phyloP scores from a whole-genome alignment of 2,113 vertebrate species.

The Archilochus colubris region DNA sequence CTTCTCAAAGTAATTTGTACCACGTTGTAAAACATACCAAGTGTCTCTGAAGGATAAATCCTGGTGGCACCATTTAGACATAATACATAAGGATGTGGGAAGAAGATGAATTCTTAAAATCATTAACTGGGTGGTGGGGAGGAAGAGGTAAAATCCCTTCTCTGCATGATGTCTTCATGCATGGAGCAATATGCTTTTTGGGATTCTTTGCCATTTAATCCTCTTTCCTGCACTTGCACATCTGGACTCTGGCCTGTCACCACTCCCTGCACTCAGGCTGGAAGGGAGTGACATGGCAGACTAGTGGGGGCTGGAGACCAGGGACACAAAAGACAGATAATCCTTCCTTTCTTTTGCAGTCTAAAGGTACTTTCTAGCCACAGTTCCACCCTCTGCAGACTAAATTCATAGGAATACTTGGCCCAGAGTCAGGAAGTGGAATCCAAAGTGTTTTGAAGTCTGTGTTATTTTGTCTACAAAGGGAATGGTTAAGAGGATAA shows the following conservation, averaged over 20 bases:
- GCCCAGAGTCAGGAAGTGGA: background rate
- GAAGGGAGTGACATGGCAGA: background rate
- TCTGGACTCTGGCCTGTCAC: constrained; percentile 38
- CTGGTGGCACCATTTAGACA: background rate
- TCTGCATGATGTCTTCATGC: background rate
- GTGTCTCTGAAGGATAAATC: background rate
- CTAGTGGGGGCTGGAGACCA: background rate
- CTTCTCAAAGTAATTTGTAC: background rate
- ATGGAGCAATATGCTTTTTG: background rate
- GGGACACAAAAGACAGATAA: background rate
- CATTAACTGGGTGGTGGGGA: background rate
- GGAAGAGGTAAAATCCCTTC: background rate
- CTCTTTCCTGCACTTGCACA: background rate
- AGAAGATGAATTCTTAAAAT: background rate
- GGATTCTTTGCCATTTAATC: constrained; percentile 25
- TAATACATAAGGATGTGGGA: background rate
- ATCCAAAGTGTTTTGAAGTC: background rate
- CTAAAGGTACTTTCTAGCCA: background rate
- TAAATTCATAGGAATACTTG: background rate
- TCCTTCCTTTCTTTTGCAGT: background rate
- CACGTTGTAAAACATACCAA: background rate
- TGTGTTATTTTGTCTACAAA: background rate
- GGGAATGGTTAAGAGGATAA: background rate
- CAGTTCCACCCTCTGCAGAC: background rate
- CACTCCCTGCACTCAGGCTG: background rate